Evolutionary conservation across 2,797 vertebrate species (phyloP), one percentile per base, ranked within the genome.

Genomic region (Poecilia wingei): DNA sequence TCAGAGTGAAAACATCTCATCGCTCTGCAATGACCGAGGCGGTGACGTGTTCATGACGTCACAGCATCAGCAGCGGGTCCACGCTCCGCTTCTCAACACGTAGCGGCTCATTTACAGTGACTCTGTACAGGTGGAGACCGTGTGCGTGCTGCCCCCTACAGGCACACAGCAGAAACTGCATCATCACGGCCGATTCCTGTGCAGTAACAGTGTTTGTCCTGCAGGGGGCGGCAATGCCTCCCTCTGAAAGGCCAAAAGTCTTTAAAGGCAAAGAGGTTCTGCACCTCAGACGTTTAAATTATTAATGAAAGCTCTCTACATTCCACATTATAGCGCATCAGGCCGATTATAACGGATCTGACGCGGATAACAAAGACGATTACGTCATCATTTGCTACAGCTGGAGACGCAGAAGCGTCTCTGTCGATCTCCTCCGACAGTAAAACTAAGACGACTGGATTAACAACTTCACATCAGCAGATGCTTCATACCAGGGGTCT

Each of bases 231-330:
- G 57, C 70, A 79, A 51, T 45, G 39, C 16, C 71, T 53, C 16
- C 71, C 3, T n/a, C 22, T 41, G 22, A 73, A 43, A 72, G 70
- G 47, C 45, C 25, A 79, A 72, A 36, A 20, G 25, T 74, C 43
- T 46, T 31, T 59, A 79, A 72, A 79, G 71, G 71, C 71, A 49
- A 72, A 72, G 71, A 66, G 64, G 64, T 66, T 20, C 33, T 66
- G 36, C 64, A 22, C 18, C 64, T 66, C 64, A 39, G 64, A 39
- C 8, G 33, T 39, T 39, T 9, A 16, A 36, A 12, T 20, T 7
- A 33, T 39, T 39, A 66, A 39, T 22, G 18, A 66, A 22, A 66
- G 18, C 64, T 66, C 64, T 66, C 36, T 66, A 66, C 64, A 66
- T 66, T 41, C 64, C 64, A 66, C 64, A 39, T 39, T 39, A 39